Percentiles rank a stretch among this genome's conserved stretches.
These are phyloP conservation scores for Molossus alvarezi DNA, from an alignment of 2,797 vertebrate species.

Conservation along the genomic window DNA sequence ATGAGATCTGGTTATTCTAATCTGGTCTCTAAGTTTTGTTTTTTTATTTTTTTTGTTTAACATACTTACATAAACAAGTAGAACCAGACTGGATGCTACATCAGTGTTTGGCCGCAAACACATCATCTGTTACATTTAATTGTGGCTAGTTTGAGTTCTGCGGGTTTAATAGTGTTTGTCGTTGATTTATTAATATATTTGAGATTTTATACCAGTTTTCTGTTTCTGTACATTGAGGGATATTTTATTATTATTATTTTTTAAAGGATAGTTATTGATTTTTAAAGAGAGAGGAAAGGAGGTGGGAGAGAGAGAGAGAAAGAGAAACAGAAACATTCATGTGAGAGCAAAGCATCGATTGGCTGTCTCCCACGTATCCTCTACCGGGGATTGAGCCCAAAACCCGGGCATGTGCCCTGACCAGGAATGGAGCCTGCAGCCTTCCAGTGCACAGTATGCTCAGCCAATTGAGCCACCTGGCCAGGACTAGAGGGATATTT, in stretches of 20 bases:
- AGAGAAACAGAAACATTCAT: too few species aligned
- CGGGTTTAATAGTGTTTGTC: conserved; percentile 36
- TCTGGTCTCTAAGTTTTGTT: conserved; percentile 39
- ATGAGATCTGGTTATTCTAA: neutral
- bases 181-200: conserved; percentile 15
- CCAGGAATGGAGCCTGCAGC: neutral
- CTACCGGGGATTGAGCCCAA: neutral
- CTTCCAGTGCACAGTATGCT: neutral
- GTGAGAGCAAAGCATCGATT: neutral
- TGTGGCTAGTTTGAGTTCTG: conserved; percentile 19
- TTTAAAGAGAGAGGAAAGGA: neutral
- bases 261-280: neutral
- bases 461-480: neutral
- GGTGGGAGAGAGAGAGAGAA: too few species aligned
- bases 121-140: conserved; percentile 74
- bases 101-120: conserved; percentile 61
- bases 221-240: conserved; percentile 15
- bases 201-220: conserved; percentile 50
- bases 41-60: conserved; percentile 69
- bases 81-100: conserved; percentile 65
- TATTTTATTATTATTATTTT: conserved; percentile 14
- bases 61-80: conserved; percentile 64
- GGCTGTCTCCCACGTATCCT: neutral
- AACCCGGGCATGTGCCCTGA: neutral
- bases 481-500: too few species aligned